Base-by-base conservation (phyloP, 2,113 vertebrate species). In the Coturnix japonica region DNA sequence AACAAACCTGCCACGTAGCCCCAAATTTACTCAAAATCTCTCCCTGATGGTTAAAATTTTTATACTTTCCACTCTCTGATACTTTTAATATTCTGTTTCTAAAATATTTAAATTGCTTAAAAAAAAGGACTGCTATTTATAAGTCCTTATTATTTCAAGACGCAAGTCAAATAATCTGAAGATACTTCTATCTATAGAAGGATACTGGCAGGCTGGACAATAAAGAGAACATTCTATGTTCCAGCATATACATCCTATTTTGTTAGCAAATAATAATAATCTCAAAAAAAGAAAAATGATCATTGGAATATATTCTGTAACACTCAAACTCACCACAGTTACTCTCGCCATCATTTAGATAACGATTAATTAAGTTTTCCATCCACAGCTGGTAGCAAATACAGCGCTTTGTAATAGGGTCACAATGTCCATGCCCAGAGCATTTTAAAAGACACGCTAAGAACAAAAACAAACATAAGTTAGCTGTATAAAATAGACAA, bases 311-410 rank as follows among this genome's bases (percentile, higher is more conserved):
- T 7, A 33, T 18, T 20, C 54, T 35, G 9, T 30, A 46, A 22
- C 15, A 33, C 17, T 25, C 18, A 67, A 41, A 95, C 97, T 98
- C 90, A 98, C 98, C 98, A 49, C 99, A 99, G 66, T 99, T 99
- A 94, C 98, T 99, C 85, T 98, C 98, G 49, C 98, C 98, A 5
- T 98, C 97, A 11, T 90, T 97, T 2, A 99, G 80, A 49, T 99
- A 98, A 59, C 95, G 96, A 13, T 97, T 97, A 35, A 99, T 96
- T 71, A 97, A 95, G 83, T 99, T 99, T 97, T 99, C 98, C 56
- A 98, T 99, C 99, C 99, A 99, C 82, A 99, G 96, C 44, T 97
- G 98, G 95, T 99, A 98, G 78, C 99, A 99, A 76, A 97, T 74
- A 35, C 99, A 99, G 77, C 97, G 97, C 90, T 98, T 99, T 26